A percentile compares a stretch with the other conserved stretches of the same genome.
Conservation (phyloP, 2,888 invertebrate genomes). For the Steinernema carpocapsae region DNA sequence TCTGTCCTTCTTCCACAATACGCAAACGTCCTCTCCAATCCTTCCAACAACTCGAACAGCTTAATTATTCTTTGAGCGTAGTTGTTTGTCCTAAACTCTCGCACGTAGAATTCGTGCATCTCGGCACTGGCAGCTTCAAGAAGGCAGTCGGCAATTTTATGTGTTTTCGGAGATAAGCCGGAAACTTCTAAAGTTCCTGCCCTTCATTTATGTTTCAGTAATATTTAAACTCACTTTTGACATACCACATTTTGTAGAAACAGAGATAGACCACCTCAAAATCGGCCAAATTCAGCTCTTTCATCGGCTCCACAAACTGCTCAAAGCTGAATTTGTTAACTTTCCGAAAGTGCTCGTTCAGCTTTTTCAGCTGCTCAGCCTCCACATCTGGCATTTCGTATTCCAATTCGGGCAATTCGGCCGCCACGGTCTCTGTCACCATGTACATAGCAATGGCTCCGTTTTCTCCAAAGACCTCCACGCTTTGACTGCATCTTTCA, state of each 20-base stretch:
- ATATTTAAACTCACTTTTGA: neutral
- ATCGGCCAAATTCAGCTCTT: neutral
- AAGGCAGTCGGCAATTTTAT: neutral
- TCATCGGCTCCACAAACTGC: slow-evolving; percentile 3
- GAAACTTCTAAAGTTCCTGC: neutral
- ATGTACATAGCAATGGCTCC: neutral
- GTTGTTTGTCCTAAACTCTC: slow-evolving; percentile 8
- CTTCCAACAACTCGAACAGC: neutral
- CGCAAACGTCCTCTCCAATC: neutral
- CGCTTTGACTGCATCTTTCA: neutral
- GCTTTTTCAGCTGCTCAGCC: neutral
- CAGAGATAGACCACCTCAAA: slow-evolving; percentile 1
- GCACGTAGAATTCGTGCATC: neutral
- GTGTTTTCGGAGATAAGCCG: neutral
- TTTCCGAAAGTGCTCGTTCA: neutral
- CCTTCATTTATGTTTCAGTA: neutral
- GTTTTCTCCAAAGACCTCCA: neutral
- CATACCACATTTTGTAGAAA: slow-evolving; percentile 1
- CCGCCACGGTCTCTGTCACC: neutral
- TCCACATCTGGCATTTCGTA: neutral
- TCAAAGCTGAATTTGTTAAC: neutral
- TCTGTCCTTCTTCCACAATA: no score
- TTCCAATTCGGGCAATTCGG: neutral
- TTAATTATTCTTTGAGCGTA: neutral
- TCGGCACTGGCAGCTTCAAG: neutral